Evolutionary conservation across 2,797 vertebrate genomes (phyloP), one percentile per base, ranked within the genome.

Genomic region (Fratercula arctica): DNA sequence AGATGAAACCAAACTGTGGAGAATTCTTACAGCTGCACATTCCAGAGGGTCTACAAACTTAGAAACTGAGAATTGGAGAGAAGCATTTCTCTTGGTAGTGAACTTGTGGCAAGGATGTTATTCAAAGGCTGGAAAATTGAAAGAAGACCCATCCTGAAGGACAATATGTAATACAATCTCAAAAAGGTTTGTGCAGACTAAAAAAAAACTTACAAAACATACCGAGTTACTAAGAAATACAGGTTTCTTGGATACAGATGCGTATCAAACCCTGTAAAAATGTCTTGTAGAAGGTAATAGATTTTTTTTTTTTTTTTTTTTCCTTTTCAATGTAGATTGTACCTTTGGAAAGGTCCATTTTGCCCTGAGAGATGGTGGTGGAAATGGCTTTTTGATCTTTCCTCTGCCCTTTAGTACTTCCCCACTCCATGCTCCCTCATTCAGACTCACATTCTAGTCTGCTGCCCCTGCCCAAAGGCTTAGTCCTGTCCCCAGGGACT

Each of bases 371-470:
- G 3, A 8, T 29, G 3, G 9, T 68, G 18, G 2, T 29, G 17
- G 29, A 84, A 77, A 54, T 9, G 8, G 16, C 3, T 64, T 72
- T 82, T 69, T 63, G 10, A 18, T 81, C 31, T 74, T 77, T 45
- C 9, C 5, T 84, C 25, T 72, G 19, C 3, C 6, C 11, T 63
- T 76, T 37, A 41, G 7, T 10, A 79, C 45, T 61, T 53, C 19
- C 16, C 9, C 21, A 9, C 4, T 41, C 24, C 9, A 17, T 4
- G 3, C 3, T 87, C 8, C 0, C 1, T 78, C 5, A 1, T 24
- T 79, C 24, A 75, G 17, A n/a, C 19, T 67, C 4, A 8, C 13
- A 12, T 43, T 6, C 11, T n/a, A 28, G 4, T 19, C 29, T 67
- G 2, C 57, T 85, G 4, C 1, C 2, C 11, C 5, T 33, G 9